Evolutionary conservation across 2,797 vertebrate genomes (phyloP), one percentile per base, ranked within the genome.

Genomic region (Ibycter americanus): DNA sequence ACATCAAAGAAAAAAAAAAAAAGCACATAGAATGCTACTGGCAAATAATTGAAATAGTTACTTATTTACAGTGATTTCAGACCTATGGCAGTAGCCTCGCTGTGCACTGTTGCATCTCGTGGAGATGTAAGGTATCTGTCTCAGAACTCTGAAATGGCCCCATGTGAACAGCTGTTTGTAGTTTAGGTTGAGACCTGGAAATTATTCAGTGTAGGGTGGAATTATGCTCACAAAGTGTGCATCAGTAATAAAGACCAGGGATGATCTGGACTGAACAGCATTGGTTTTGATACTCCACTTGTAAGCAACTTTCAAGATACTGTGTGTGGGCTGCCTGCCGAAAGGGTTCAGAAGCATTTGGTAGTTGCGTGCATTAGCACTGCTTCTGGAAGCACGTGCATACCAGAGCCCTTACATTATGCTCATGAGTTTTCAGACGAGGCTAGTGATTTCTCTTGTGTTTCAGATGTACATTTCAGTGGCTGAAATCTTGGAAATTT

Each of bases 301-400:
- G 25, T 40, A 58, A 89, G 49, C 58, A 76, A 63, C 38, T 66
- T 36, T 70, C 47, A 56, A 65, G 58, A 26, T 46, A 6, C 38
- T 26, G 8, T 23, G 15, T 9, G 5, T 54, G 58, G 12, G 29
- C 68, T 83, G 73, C 15, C 18, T n/a, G 52, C 27, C n/a, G 1
- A 15, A 54, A 49, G 44, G 21, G 25, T 23, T 68, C 74, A 55
- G 40, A 58, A 66, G 40, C 19, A 16, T 61, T 80, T 29, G 11
- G 42, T 63, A 16, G 25, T 40, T 1, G 0, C 4, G 2, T 11
- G 36, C 1, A 4, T 15, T 44, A 40, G 61, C 11, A 2, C 47
- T 66, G 47, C 51, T 47, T 56, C 67, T 58, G 58, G 58, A 67
- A 47, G 42, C 32, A 8, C 0, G 0, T 16, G 16, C 4, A 0